These are phyloP conservation scores for Steromphala cineraria DNA, from an alignment of 2,888 invertebrate genomes.

Conservation along the genomic window DNA sequence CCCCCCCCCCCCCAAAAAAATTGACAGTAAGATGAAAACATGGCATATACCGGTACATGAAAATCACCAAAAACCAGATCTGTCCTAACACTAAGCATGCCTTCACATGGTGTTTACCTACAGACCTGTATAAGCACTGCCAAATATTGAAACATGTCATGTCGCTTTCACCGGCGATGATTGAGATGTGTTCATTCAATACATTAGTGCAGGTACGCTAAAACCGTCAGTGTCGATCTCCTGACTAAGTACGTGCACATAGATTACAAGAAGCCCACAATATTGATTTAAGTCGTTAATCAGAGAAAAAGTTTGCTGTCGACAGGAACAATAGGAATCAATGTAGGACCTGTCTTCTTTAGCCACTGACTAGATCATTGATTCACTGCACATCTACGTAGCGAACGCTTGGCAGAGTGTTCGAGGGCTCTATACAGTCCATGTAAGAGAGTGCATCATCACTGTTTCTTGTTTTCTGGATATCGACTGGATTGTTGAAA, in stretches of 20 bases:
- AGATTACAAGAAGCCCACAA: background rate
- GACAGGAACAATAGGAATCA: background rate
- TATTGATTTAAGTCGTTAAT: background rate
- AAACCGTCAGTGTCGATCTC: background rate
- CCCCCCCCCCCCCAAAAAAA: too few relatives aligned
- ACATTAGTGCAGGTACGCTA: background rate
- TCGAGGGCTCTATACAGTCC: too few relatives aligned
- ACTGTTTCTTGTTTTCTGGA: too few relatives aligned
- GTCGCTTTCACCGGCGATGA: background rate
- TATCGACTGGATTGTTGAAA: too few relatives aligned
- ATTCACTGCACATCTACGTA: background rate
- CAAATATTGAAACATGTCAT: conserved; percentile 13
- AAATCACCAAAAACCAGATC: too few relatives aligned
- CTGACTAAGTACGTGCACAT: background rate
- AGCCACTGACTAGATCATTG: background rate
- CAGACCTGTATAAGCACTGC: background rate
- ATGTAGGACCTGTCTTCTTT: background rate
- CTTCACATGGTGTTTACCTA: background rate
- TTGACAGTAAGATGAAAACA: too few relatives aligned
- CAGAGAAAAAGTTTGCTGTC: conserved; percentile 1
- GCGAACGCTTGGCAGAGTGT: background rate
- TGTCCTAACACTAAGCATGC: too few relatives aligned
- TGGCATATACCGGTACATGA: too few relatives aligned
- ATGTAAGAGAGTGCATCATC: too few relatives aligned
- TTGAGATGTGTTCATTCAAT: background rate